A percentile compares a stretch with the other conserved stretches of the same genome.
Evolutionary conservation across 2,113 vertebrate species (phyloP).

Genomic region (Rhipidura dahli): DNA sequence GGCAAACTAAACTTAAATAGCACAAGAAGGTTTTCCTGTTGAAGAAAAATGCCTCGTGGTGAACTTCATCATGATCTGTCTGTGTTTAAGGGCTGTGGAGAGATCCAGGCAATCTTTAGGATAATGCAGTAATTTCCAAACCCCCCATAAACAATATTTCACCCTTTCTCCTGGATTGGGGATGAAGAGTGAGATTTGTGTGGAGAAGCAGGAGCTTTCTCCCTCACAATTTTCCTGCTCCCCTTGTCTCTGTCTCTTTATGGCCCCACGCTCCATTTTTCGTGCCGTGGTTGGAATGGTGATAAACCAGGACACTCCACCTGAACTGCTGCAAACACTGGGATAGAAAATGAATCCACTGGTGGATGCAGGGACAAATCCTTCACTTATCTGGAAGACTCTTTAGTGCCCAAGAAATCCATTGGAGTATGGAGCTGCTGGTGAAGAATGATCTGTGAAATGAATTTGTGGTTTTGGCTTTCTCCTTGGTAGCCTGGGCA

Average conservation of each 20-base stretch:
- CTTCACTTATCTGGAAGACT: not conserved
- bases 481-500: not conserved
- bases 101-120: not conserved
- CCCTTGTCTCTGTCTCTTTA: not conserved
- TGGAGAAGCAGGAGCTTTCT: not conserved
- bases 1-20: conserved; percentile 34
- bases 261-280: not conserved
- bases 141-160: not conserved
- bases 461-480: not conserved
- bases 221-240: not conserved
- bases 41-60: conserved; percentile 16
- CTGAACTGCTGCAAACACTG: not conserved
- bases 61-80: not conserved
- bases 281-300: not conserved
- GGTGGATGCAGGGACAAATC: not conserved
- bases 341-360: not conserved
- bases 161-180: not conserved
- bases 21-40: conserved; percentile 14
- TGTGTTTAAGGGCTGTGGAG: conserved; percentile 3
- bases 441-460: not conserved
- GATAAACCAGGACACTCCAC: not conserved
- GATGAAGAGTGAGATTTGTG: not conserved
- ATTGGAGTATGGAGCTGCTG: not conserved
- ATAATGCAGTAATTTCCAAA: conserved; percentile 32
- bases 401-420: not conserved